Conservation (phyloP, 2,113 vertebrate genomes). For the Anarhynchus alexandrinus region DNA sequence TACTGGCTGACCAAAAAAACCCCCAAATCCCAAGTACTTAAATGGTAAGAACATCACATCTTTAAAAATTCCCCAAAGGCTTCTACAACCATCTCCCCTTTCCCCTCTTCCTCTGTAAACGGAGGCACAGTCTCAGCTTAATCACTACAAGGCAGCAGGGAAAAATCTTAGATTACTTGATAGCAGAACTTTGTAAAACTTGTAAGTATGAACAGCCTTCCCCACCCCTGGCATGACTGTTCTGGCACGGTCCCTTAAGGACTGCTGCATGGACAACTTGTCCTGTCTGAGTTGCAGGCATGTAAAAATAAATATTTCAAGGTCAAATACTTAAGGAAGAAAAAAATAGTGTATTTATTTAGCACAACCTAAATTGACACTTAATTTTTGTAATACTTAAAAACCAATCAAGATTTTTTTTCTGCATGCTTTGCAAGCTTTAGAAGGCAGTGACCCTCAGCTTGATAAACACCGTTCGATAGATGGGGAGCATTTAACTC, state of each 20-base stretch:
- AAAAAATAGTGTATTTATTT: not conserved
- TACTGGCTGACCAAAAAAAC: not conserved
- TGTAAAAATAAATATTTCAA: not conserved
- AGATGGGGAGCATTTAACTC: not conserved
- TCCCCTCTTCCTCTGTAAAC: not conserved
- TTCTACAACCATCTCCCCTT: not conserved
- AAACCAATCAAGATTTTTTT: not conserved
- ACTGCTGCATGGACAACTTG: not conserved
- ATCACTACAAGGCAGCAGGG: not conserved
- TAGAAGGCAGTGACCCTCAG: not conserved
- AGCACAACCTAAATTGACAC: not conserved
- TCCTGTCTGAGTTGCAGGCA: not conserved
- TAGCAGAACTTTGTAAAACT: not conserved
- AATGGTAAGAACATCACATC: not conserved
- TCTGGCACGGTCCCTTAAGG: not conserved
- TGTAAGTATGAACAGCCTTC: not conserved
- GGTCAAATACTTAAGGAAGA: not conserved
- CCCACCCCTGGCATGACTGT: not conserved
- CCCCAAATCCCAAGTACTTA: not conserved
- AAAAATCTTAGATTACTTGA: not conserved
- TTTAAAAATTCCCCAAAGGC: not conserved
- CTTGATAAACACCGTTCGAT: not conserved
- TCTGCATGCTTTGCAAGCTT: not conserved
- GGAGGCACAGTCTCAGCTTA: not conserved
- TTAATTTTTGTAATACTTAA: not conserved